Evolutionary conservation across 2,888 invertebrate species (phyloP).

Genomic region (Himalopsyche kuldschensis): DNA sequence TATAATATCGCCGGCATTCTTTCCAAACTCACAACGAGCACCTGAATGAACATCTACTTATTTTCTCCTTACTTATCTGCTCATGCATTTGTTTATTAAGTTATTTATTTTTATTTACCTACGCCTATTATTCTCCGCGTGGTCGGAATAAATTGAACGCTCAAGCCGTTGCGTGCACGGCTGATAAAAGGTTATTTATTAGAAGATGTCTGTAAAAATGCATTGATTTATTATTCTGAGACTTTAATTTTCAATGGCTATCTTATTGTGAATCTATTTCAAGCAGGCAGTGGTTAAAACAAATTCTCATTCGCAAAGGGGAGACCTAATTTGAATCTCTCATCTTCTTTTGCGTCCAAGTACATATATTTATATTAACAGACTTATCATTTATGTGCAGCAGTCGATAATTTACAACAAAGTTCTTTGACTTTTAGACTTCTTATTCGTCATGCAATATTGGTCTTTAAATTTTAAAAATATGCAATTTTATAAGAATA

Average conservation of each 20-base stretch:
- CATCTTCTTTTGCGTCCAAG: neutral
- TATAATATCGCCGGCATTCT: neutral
- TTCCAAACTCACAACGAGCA: neutral
- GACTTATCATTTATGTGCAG: too few species aligned
- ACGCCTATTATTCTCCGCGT: neutral
- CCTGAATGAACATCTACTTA: neutral
- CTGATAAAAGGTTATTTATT: neutral
- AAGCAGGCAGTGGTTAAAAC: neutral
- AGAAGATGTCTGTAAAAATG: neutral
- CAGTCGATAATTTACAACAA: too few species aligned
- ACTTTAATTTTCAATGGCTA: neutral
- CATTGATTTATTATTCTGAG: neutral
- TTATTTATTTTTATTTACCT: neutral
- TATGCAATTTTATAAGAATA: too few species aligned
- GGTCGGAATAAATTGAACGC: neutral
- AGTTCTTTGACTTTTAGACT: too few species aligned
- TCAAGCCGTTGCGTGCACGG: neutral
- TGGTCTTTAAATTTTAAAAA: too few species aligned
- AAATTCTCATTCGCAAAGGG: neutral
- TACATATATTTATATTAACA: too few species aligned
- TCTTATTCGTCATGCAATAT: too few species aligned
- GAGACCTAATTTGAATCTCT: neutral
- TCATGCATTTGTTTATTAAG: neutral
- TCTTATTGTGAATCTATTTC: neutral
- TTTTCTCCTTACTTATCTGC: neutral